Conservation (phyloP, 2,113 vertebrate genomes). For the Colius striatus region DNA sequence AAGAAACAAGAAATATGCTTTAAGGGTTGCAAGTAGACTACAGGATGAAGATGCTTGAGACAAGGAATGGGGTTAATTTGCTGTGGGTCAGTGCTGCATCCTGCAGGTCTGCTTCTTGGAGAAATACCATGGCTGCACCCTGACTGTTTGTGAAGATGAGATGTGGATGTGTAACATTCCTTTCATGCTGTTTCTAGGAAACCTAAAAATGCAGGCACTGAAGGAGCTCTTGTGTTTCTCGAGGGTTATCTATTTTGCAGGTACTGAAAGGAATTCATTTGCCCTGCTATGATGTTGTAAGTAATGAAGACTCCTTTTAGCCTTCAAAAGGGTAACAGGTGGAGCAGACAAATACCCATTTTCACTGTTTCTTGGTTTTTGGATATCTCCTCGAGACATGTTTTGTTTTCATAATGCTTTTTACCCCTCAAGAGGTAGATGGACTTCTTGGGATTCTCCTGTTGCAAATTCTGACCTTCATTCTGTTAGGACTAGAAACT, state of each 20-base stretch:
- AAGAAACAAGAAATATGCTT: background rate
- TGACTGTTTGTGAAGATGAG: background rate
- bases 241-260: background rate
- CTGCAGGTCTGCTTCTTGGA: background rate
- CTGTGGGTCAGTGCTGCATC: background rate
- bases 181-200: background rate
- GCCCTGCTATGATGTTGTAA: background rate
- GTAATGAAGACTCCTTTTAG: background rate
- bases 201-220: background rate
- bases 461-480: background rate
- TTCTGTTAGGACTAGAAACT: background rate
- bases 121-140: background rate
- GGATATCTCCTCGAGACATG: background rate
- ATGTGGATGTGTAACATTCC: background rate
- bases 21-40: background rate
- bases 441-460: background rate
- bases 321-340: background rate
- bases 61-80: background rate
- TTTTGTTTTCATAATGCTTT: background rate
- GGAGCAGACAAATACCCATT: background rate
- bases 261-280: background rate
- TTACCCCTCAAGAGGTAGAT: background rate
- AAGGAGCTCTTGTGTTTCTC: background rate
- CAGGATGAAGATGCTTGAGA: background rate
- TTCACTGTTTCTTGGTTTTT: background rate